phyloP scores from a whole-genome alignment of 1,140 invertebrate species.

The Chrysomallon squamiferum region DNA sequence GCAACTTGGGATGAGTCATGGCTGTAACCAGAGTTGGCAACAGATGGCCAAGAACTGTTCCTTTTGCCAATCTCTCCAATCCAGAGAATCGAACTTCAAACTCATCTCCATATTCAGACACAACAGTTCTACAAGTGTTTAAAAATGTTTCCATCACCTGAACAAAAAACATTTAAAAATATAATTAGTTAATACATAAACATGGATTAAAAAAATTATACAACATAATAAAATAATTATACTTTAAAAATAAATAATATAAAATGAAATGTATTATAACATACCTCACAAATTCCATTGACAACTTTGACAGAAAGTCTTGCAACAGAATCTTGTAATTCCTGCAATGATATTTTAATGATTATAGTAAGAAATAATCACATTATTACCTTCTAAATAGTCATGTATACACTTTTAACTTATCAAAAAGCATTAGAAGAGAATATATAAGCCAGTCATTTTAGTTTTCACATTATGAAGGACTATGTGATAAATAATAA shows the following conservation, averaged over 20 bases:
- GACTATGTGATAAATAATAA: too few relatives aligned
- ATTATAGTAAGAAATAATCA: too few relatives aligned
- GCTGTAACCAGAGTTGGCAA: conserved; percentile 57
- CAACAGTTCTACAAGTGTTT: conserved; percentile 47
- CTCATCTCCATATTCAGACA: conserved; percentile 39
- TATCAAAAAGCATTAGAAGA: too few relatives aligned
- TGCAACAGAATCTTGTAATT: conserved; percentile 38
- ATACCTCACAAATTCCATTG: conserved; percentile 47
- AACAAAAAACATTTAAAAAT: neutral
- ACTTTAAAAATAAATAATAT: too few relatives aligned
- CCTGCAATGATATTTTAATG: conserved; percentile 24
- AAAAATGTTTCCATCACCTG: conserved; percentile 58
- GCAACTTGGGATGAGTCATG: conserved; percentile 54
- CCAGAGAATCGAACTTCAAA: conserved; percentile 51
- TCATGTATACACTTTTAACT: too few relatives aligned
- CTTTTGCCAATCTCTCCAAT: conserved; percentile 57
- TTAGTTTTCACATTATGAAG: too few relatives aligned
- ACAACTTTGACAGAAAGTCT: conserved; percentile 49
- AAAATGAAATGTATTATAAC: neutral
- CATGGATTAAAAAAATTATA: too few relatives aligned
- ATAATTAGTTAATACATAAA: too few relatives aligned
- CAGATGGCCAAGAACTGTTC: conserved; percentile 60
- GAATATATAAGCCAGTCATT: too few relatives aligned
- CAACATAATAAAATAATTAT: too few relatives aligned
- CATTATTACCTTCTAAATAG: too few relatives aligned